These are phyloP conservation scores for Rhinolophus ferrumequinum DNA, from an alignment of 2,113 vertebrate genomes.

Conservation along the genomic window DNA sequence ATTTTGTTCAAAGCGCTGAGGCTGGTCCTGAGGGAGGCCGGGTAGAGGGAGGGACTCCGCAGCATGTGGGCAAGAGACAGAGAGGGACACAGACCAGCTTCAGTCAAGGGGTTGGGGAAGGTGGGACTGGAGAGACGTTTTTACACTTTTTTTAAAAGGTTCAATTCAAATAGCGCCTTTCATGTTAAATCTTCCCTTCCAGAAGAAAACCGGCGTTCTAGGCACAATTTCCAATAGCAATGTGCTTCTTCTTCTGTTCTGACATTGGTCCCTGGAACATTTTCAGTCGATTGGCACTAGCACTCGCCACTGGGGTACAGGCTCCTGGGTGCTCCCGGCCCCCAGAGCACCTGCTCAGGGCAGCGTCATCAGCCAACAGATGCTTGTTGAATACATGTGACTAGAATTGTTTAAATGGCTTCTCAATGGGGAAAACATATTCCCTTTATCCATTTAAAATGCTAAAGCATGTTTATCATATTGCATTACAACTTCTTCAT, in stretches of 20 bases:
- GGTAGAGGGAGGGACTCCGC: not conserved
- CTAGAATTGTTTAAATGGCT: not conserved
- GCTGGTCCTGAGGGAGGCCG: fast-evolving
- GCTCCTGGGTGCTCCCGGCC: fast-evolving
- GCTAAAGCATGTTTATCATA: not conserved
- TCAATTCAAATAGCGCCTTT: not conserved
- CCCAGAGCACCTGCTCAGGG: not conserved
- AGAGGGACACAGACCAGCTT: too few relatives aligned
- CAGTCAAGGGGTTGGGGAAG: fast-evolving
- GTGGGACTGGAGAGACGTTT: not conserved
- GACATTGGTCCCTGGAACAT: too few relatives aligned
- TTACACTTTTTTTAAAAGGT: not conserved
- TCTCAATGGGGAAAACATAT: not conserved
- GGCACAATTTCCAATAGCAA: not conserved
- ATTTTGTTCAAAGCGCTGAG: not conserved
- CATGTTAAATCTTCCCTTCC: not conserved
- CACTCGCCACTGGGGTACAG: not conserved
- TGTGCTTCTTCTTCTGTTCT: not conserved
- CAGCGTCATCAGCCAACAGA: fast-evolving
- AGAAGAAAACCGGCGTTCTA: not conserved
- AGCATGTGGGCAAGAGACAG: not conserved
- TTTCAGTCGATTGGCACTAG: fast-evolving
- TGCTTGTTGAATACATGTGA: fast-evolving
- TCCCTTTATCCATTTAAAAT: not conserved
- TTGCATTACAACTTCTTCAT: slow-evolving; percentile 24